phyloP scores from a whole-genome alignment of 2,113 vertebrate species.

The Tyto alba region DNA sequence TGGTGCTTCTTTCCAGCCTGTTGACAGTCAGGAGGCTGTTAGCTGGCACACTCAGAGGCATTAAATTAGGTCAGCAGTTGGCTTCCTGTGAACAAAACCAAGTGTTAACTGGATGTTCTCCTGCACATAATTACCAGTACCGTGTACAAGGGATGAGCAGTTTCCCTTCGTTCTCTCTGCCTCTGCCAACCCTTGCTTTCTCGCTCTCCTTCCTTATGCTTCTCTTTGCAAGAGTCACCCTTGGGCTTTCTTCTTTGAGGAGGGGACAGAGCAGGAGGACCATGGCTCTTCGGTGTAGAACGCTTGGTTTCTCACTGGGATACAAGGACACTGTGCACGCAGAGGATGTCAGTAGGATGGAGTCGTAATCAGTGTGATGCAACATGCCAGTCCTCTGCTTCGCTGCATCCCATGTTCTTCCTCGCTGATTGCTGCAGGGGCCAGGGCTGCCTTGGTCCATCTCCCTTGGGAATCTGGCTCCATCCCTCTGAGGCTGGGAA shows the following conservation, averaged over 20 bases:
- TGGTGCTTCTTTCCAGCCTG: not conserved
- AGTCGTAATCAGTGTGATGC: not conserved
- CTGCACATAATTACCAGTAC: not conserved
- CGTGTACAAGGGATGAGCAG: not conserved
- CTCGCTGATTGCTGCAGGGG: not conserved
- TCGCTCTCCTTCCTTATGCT: not conserved
- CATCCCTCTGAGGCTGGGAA: not conserved
- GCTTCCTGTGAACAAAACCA: not conserved
- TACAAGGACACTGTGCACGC: not conserved
- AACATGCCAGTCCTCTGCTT: not conserved
- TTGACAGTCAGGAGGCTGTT: not conserved
- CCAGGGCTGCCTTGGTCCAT: not conserved
- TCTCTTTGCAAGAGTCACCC: not conserved
- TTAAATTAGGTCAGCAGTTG: slow-evolving; percentile 2
- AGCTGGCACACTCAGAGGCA: not conserved
- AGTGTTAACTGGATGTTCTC: not conserved
- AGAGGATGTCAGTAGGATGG: not conserved
- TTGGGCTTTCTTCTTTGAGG: not conserved
- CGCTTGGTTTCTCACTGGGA: not conserved
- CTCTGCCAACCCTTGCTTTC: not conserved
- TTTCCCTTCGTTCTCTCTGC: not conserved
- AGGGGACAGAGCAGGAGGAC: not conserved
- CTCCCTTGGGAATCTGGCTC: not conserved
- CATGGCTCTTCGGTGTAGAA: not conserved
- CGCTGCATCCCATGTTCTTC: not conserved